Evolutionary conservation across 2,113 vertebrate genomes (phyloP).

Genomic region (Oncorhynchus masou): DNA sequence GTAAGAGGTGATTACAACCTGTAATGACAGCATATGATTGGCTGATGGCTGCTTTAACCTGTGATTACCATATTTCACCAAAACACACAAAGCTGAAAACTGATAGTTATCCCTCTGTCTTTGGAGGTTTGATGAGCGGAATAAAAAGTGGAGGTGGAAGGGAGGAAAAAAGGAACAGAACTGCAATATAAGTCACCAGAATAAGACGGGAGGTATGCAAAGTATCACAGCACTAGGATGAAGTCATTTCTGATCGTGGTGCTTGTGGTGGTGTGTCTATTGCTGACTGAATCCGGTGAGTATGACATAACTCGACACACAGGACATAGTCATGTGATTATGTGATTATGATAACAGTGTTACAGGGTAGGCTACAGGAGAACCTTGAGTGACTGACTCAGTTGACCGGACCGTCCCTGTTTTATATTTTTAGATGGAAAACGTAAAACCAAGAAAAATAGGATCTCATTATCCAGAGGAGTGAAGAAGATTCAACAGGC

Average conservation of each 20-base stretch:
- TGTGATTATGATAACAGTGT: not conserved
- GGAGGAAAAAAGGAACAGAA: not conserved
- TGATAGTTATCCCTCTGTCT: not conserved
- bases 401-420: not conserved
- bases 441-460: constrained; percentile 1
- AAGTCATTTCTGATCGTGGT: not conserved
- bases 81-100: not conserved
- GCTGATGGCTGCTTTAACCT: not conserved
- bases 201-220: not conserved
- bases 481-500: constrained; percentile 5
- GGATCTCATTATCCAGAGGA: not conserved
- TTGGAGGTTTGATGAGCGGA: not conserved
- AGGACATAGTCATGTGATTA: not conserved
- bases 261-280: not conserved
- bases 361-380: not conserved
- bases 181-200: not conserved
- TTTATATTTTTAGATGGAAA: constrained; percentile 18
- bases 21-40: constrained; percentile 4
- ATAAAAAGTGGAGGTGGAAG: not conserved
- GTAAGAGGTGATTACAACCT: not conserved
- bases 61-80: constrained; percentile 6
- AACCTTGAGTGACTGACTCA: not conserved
- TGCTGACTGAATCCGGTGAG: constrained; percentile 5
- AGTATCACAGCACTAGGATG: not conserved
- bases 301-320: not conserved